Conservation (phyloP, 2,113 vertebrate species). For the Cyphomyrus plagiostoma region DNA sequence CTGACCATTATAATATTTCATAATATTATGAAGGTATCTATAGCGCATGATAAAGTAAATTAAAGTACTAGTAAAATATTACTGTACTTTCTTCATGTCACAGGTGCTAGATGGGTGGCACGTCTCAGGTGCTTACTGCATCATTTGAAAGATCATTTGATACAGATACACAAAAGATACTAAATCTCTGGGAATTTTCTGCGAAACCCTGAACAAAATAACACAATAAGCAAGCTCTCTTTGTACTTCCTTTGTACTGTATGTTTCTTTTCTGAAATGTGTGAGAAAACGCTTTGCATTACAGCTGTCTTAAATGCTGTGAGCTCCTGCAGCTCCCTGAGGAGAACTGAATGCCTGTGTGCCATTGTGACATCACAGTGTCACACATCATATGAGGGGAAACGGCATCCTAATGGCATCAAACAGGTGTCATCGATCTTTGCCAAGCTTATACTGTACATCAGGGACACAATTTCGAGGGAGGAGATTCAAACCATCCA, state of each 20-base stretch:
- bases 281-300: background rate
- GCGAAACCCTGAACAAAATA: background rate
- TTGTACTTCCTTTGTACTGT: background rate
- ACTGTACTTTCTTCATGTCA: background rate
- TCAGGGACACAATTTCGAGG: background rate
- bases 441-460: background rate
- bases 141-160: background rate
- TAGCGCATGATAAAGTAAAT: background rate
- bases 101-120: background rate
- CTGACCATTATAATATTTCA: background rate
- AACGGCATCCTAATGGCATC: background rate
- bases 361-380: background rate
- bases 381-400: background rate
- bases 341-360: background rate
- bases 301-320: background rate
- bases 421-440: constrained; percentile 20
- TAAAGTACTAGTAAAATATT: background rate
- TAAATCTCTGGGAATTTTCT: background rate
- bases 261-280: background rate
- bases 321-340: background rate
- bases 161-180: background rate
- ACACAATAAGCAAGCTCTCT: background rate
- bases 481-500: background rate
- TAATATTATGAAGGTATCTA: background rate
- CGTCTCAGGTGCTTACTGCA: background rate